phyloP scores from a whole-genome alignment of 2,113 vertebrate species.

The Enhydra lutris region DNA sequence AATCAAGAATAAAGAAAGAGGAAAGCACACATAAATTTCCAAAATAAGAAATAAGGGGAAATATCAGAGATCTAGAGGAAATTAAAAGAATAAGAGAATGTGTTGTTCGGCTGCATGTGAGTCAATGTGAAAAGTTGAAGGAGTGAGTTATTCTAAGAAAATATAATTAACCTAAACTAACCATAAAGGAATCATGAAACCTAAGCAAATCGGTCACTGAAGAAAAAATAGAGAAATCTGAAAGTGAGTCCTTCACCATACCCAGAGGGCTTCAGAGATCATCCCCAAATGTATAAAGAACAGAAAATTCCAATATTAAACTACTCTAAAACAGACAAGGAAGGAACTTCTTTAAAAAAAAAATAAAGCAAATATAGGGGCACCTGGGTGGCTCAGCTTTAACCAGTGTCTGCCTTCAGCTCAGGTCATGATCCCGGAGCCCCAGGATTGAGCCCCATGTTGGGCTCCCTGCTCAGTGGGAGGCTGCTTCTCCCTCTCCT shows the following conservation, averaged over 20 bases:
- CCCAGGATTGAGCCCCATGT: no score
- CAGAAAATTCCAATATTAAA: background rate
- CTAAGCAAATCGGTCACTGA: background rate
- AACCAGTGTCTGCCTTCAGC: no score
- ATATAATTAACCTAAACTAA: background rate
- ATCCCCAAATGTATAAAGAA: background rate
- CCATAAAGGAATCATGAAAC: background rate
- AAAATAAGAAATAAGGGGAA: background rate
- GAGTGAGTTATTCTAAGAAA: background rate
- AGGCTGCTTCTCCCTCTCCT: no score
- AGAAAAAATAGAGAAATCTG: background rate
- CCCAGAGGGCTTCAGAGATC: background rate
- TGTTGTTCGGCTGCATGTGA: background rate
- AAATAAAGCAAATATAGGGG: background rate
- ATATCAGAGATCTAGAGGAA: background rate
- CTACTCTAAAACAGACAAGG: background rate
- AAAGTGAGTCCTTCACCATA: background rate
- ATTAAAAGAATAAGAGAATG: slow-evolving; percentile 1
- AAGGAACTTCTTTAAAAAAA: background rate
- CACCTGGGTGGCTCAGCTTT: no score
- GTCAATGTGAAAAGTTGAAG: background rate
- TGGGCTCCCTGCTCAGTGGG: no score
- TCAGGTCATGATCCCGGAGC: no score
- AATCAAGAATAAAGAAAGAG: background rate
- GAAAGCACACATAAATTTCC: background rate